Evolutionary conservation across 2,888 invertebrate genomes (phyloP), one percentile per base, ranked within the genome.

Genomic region (Melipona bicolor): DNA sequence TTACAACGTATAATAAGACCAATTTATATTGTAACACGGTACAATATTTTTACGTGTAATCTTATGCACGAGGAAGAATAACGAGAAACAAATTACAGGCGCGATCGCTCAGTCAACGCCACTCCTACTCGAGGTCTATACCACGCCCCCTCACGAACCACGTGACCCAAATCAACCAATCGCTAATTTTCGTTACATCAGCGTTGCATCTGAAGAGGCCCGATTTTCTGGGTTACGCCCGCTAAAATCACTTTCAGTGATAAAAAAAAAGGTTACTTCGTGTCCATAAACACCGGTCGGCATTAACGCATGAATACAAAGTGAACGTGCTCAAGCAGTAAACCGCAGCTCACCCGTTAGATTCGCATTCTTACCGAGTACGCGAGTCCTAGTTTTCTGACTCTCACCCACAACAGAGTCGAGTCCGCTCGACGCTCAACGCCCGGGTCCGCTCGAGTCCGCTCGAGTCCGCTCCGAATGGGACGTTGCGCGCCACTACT

Each of bases 341-440:
- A 77, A 79, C 79, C 68, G 27, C 70, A 32, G 65, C 49, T 70
- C 84, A 90, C 88, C 87, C 88, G 90, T 89, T 90, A 89, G 83
- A 89, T 76, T 81, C 88, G 87, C 86, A 85, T 86, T 88, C 90
- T 90, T 88, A 85, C 85, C 76, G 86, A 82, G 86, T 89, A 87
- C 84, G 80, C 88, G 85, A 90, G 91, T 87, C 90, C 91, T 86
- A 91, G 87, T 90, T 91, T 86, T 86, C 87, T 84, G 89, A 86
- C 89, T 90, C 90, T 90, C 91, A 90, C 91, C 90, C 91, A 88
- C 91, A 88, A 88, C 87, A 85, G 81, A 84, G 79, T 80, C 83
- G 89, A 89, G 90, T 27, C 27, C 27, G 27, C 27, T 27, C 27
- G 27, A 27, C 27, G 27, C 27, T 27, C 27, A 1, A 27, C 27